Evolutionary conservation across 2,113 vertebrate genomes (phyloP).

Genomic region (Bubo scandiacus): DNA sequence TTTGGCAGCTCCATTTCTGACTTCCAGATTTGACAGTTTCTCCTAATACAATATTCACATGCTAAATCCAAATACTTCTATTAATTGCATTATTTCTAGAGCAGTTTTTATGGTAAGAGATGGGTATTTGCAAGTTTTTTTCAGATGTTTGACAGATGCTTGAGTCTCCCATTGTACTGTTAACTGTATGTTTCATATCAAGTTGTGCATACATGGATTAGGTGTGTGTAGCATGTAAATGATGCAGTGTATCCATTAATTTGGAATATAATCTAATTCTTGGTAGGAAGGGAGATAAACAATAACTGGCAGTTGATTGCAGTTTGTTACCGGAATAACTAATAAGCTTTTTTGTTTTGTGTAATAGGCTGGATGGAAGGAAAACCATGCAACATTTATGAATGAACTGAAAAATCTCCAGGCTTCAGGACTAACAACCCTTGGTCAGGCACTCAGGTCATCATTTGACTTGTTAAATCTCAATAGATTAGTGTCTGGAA

Average conservation of each 20-base stretch:
- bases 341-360: background rate
- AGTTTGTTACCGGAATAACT: conserved; percentile 1
- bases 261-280: background rate
- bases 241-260: background rate
- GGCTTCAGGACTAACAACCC: conserved; percentile 92
- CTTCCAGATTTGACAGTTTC: background rate
- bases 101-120: background rate
- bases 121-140: background rate
- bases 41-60: background rate
- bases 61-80: background rate
- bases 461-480: conserved; percentile 98
- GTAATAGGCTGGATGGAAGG: conserved; percentile 94
- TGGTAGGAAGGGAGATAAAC: background rate
- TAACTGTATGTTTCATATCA: background rate
- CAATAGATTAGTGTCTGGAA: conserved; percentile 97
- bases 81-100: background rate
- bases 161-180: background rate
- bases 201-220: background rate
- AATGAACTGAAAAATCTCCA: conserved; percentile 97
- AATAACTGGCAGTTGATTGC: background rate
- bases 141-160: background rate
- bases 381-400: conserved; percentile 98
- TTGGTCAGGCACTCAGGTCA: conserved; percentile 93
- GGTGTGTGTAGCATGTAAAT: background rate
- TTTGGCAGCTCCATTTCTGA: background rate